Base-by-base conservation (phyloP, 1,140 invertebrate species). In the Anadara kagoshimensis region DNA sequence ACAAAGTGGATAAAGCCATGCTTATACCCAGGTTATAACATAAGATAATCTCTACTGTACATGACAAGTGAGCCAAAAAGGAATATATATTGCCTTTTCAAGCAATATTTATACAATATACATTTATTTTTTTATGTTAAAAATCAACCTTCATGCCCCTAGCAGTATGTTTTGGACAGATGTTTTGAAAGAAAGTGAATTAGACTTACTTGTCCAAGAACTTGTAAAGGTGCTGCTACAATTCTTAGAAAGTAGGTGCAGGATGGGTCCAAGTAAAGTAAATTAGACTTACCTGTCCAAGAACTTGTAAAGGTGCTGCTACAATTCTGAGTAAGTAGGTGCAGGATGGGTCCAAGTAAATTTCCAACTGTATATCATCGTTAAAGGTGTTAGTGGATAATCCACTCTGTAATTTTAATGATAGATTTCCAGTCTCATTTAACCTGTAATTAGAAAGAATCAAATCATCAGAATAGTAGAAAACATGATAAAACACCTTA, bases 261-360 rank as follows among this genome's bases (percentile, higher is more conserved):
- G 11, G 79, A 72, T 14, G 86, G 84, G 58, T 86, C 79, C n/a
- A 82, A 36, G 7, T 2, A 36, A 36, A 36, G 29, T 36, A 22
- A 22, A 54, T 36, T 57, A 7, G 14, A 36, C 79, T 75, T 53
- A 87, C 87, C 86, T 88, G 86, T 5, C 85, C 86, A 12, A 87
- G 61, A 59, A 77, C 80, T 51, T 85, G 72, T 44, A 54, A 70
- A 11, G 79, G 77, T 14, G 86, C 73, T 47, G 79, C 69, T 1
- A 75, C 61, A 11, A 87, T 78, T 54, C 73, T 73, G 0, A 87
- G 76, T 61, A 81, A 78, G 68, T 88, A 87, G 18, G 75, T 74
- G 68, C 87, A 88, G 8, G 79, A 72, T 11, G 86, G 84, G 58
- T 86, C 79, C n/a, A 82, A 77, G 64, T 83, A 86, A 65, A 88